Base-by-base conservation (phyloP, 2,888 invertebrate species). In the Hydrotaea diabolus region DNA sequence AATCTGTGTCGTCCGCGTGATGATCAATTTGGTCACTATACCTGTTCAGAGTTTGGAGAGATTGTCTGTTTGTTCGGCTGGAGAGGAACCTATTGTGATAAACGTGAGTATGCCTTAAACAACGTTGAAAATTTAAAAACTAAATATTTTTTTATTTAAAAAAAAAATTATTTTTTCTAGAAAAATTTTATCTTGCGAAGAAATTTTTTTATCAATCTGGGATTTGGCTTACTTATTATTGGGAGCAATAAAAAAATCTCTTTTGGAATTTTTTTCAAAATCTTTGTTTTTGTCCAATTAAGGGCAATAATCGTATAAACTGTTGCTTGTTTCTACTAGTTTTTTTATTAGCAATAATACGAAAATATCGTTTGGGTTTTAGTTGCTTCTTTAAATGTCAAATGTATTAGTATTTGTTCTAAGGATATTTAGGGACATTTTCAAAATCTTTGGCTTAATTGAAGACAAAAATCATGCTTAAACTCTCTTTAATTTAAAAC, bases 1-100 rank as follows among this genome's bases (percentile, higher is more conserved):
- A 96, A 96, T 88, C 94, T 98, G 86, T 99, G 98, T 93, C 94
- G 97, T 88, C 97, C 98, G 8, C 94, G 98, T 77, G 96, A 98
- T 91, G 98, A 98, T 93, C 94, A 93, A 88, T 98, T 98, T 92
- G 98, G 99, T 1, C 98, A 99, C 93, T 98, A 97, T 93, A 96
- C 95, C 89, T 99, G 98, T 93, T 97, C 97, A 76, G 94, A 96
- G 11, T 94, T 95, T 75, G 98, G 98, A 15, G 96, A 96, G 90
- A 96, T 96, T 87, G 96, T 97, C 74, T 99, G 98, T 93, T 94
- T 96, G 88, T 94, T 96, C 46, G 99, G 99, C 80, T 99, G 98
- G 98, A 96, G 96, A 86, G 98, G 98, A 86, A 95, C 96, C 91
- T 98, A 98, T 93, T 98, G 98, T 93, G 96, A 96, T 80, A 97